These are phyloP conservation scores for Nerophis lumbriciformis DNA, from an alignment of 2,113 vertebrate genomes.

Conservation along the genomic window DNA sequence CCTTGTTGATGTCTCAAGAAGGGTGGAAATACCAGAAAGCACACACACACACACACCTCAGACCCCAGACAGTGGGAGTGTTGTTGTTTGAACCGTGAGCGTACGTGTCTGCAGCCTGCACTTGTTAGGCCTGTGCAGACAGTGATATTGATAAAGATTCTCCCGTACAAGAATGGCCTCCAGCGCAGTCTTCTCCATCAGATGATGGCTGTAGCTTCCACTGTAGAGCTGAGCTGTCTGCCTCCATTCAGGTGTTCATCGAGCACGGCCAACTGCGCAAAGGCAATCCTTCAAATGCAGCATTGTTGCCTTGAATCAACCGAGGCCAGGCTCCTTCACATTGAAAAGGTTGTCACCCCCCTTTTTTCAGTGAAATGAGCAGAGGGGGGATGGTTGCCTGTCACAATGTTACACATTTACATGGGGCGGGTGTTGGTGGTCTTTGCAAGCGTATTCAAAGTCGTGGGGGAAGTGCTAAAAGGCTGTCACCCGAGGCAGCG, in stretches of 20 bases:
- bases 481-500: conserved; percentile 29
- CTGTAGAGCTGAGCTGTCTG: conserved; percentile 26
- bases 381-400: conserved; percentile 54
- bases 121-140: conserved; percentile 35
- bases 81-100: conserved; percentile 36
- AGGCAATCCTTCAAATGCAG: not conserved
- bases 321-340: conserved; percentile 16
- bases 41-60: too few species aligned
- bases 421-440: conserved; percentile 27
- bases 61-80: too few species aligned
- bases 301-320: conserved; percentile 1
- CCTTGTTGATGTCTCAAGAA: too few species aligned
- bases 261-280: conserved; percentile 26
- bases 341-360: conserved; percentile 49
- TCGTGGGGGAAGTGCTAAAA: conserved; percentile 39
- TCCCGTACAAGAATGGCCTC: conserved; percentile 24
- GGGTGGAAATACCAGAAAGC: too few species aligned
- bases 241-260: conserved; percentile 38
- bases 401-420: conserved; percentile 60
- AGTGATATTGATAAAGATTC: conserved; percentile 57
- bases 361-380: conserved; percentile 44
- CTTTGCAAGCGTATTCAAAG: conserved; percentile 45
- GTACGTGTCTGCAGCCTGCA: conserved; percentile 34
- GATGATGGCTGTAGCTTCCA: conserved; percentile 20
- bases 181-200: conserved; percentile 19